phyloP scores from a whole-genome alignment of 2,797 vertebrate genomes.

The Lagodon rhomboides region DNA sequence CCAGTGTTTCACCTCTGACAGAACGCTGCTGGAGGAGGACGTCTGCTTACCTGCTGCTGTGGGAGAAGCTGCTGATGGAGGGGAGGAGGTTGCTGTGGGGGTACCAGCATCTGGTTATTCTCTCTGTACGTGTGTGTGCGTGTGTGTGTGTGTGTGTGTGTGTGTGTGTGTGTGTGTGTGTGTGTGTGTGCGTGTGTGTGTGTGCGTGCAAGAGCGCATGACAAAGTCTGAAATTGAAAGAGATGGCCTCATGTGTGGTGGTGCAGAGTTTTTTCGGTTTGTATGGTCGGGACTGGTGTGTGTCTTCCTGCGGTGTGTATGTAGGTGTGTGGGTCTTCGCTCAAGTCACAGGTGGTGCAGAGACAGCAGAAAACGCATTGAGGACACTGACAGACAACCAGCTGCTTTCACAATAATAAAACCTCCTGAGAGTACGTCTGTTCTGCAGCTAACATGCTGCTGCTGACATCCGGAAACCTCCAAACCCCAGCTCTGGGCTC shows the following conservation, averaged over 20 bases:
- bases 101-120: conserved; percentile 55
- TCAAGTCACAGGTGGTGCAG: conserved; percentile 76
- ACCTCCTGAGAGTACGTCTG: conserved; percentile 58
- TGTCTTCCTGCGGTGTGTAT: conserved; percentile 14
- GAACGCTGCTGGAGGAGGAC: conserved; percentile 45
- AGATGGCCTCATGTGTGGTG: conserved; percentile 27
- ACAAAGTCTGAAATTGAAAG: conserved; percentile 35
- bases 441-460: conserved; percentile 52
- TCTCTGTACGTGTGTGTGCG: neutral
- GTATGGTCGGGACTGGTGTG: neutral
- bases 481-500: conserved; percentile 30
- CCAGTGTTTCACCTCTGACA: conserved; percentile 49
- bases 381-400: conserved; percentile 79
- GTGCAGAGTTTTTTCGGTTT: conserved; percentile 31
- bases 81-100: neutral
- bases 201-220: neutral
- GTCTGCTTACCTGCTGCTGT: conserved; percentile 53
- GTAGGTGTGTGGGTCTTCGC: conserved; percentile 29
- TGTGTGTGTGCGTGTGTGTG: neutral
- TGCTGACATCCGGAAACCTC: conserved; percentile 59
- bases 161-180: neutral
- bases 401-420: conserved; percentile 69
- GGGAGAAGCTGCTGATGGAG: conserved; percentile 46
- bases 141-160: neutral
- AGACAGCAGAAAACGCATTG: conserved; percentile 74